Evolutionary conservation across 1,140 invertebrate genomes (phyloP).

Genomic region (Antheraea mylitta): DNA sequence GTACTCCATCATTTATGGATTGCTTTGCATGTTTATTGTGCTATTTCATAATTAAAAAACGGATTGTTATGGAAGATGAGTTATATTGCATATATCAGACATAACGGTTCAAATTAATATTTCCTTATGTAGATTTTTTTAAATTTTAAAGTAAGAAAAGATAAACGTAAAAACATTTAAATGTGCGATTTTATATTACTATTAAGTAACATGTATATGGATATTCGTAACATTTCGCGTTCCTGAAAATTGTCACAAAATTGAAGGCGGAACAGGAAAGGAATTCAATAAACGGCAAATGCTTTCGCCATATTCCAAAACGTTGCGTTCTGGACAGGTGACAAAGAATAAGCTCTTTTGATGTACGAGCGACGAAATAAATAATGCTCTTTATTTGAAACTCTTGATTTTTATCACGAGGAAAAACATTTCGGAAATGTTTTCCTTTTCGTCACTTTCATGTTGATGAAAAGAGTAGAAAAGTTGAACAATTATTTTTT

Average conservation of each 20-base stretch:
- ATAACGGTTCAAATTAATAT: too few species aligned
- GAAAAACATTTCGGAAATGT: neutral
- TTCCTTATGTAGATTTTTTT: too few species aligned
- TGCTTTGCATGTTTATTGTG: too few species aligned
- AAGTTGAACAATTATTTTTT: neutral
- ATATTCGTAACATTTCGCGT: neutral
- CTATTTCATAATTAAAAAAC: too few species aligned
- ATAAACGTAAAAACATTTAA: neutral
- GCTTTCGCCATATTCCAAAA: neutral
- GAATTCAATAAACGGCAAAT: neutral
- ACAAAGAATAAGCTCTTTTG: neutral
- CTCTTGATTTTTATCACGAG: neutral
- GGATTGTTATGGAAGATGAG: too few species aligned
- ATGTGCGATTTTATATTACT: neutral
- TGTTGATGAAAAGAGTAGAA: neutral
- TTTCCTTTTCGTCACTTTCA: neutral
- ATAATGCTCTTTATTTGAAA: neutral
- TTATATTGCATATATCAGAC: too few species aligned
- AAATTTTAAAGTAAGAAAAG: too few species aligned
- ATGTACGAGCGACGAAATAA: slow-evolving; percentile 1
- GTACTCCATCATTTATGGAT: too few species aligned
- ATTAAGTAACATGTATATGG: neutral
- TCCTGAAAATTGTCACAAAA: neutral
- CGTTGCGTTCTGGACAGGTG: neutral
- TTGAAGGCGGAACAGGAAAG: neutral